Evolutionary conservation across 1,140 invertebrate species (phyloP), one percentile per base, ranked within the genome.

Genomic region (Colletes latitarsis): DNA sequence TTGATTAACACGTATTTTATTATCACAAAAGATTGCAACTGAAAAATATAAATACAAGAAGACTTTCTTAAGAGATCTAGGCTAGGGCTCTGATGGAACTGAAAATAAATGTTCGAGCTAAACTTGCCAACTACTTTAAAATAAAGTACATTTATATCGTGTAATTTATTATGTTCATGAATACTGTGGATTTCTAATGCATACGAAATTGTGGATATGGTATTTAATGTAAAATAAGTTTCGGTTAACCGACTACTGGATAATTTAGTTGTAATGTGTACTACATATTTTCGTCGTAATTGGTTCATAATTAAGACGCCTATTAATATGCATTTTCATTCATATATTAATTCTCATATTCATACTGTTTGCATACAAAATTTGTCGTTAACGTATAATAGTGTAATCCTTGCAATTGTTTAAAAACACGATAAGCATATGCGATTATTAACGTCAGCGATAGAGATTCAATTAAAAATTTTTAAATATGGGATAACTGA

Each of bases 211-310:
- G 19, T 19, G 39, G 4, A 14, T 69, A 10, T 30, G 67, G 39
- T 69, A n/a, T 69, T 57, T 4, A 14, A 57, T 57, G 52, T 57
- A 41, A 57, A 57, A 70, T 41, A 55, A 39, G 55, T 55, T 55
- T 39, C 17, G 19, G 8, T n/a, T 53, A 5, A 30, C 53, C 66
- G 67, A n/a, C n/a, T 39, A 39, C 30, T 4, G 67, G 3, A 10
- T 17, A 30, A 49, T 66, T 75, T 21, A 12, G 1, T 43, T 43
- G n/a, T 39, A 0, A 12, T 41, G 6, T 43, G 41, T 43, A 53
- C 10, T 66, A 15, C 14, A 39, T 14, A 4, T 55, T 67, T 17
- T 12, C 49, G 12, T 10, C 14, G 3, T 66, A 41, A 14, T 14
- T 17, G 73, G 21, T 10, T 49, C 2, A 21, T 49, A 49, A 72